Evolutionary conservation across 2,888 invertebrate species (phyloP), one percentile per base, ranked within the genome.

Genomic region (Ophion slaviceki): DNA sequence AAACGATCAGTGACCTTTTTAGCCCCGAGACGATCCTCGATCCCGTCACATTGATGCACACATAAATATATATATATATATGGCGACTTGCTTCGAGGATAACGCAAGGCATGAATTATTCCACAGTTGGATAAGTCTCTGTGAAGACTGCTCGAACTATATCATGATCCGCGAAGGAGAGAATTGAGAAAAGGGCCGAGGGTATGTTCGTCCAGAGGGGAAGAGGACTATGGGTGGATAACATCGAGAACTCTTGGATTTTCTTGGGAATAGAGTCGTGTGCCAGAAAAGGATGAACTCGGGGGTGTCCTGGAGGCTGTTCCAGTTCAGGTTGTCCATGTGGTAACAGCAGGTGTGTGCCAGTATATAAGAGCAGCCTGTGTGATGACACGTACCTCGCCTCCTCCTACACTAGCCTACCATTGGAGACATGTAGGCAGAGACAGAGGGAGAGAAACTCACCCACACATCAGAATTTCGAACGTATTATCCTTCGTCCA

Each of bases 401-500:
- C 4, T 53, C 17, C 17, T 17, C 17, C 53, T 17, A 53, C 5
- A 5, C 53, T 53, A 17, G 5, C 53, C 1, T 68, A 45, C 14
- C 11, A 14, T 45, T 24, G 11, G 2, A 5, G 53, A 53, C 53
- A 53, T 17, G 53, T 14, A 14, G 17, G 3, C 5, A 17, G 53
- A 53, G 53, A 40, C 5, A 40, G 40, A 47, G 47, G 4, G 11
- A 14, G 11, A 47, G 11, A 61, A 66, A 62, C 57, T 71, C 64
- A 40, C 40, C 32, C 57, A 40, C n/a, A 66, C 40, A 66, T 32
- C 11, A 75, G 61, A 62, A 59, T 66, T 61, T 75, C 64, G 70
- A 86, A 86, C 86, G 86, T 86, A 86, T 85, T 82, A 85, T 86
- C 86, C 86, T 72, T 78, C 72, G 82, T 86, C 68, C 82, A 77